A percentile compares a stretch with the other conserved stretches of the same genome.
Evolutionary conservation across 2,888 invertebrate genomes (phyloP).

Genomic region (Tiliacea aurago): DNA sequence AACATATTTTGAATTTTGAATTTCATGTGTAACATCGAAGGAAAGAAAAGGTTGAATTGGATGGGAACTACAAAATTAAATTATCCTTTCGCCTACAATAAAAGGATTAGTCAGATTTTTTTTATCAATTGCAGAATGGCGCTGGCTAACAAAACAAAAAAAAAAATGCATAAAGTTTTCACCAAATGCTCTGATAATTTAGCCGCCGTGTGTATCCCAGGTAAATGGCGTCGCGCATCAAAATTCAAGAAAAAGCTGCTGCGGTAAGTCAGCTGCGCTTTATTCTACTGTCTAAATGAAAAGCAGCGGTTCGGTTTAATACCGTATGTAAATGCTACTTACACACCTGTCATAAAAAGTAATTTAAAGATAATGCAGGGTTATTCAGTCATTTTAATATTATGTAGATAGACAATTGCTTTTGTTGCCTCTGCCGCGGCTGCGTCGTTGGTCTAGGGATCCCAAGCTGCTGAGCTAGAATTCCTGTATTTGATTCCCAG

Average conservation of each 20-base stretch:
- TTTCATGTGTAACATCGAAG: too few relatives aligned
- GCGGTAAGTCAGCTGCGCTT: slow-evolving; percentile 21
- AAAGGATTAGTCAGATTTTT: too few relatives aligned
- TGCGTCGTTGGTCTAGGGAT: neutral
- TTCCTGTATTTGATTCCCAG: neutral
- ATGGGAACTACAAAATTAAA: too few relatives aligned
- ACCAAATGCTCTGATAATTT: neutral
- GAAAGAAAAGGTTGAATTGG: too few relatives aligned
- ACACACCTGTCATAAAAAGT: slow-evolving; percentile 10
- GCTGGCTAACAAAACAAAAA: too few relatives aligned
- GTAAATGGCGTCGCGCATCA: slow-evolving; percentile 40
- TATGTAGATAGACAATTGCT: neutral
- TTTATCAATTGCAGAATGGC: too few relatives aligned
- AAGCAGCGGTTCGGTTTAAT: slow-evolving; percentile 10
- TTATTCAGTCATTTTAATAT: slow-evolving; percentile 5
- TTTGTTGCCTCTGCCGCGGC: too few relatives aligned
- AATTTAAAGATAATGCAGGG: neutral
- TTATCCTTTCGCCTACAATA: too few relatives aligned
- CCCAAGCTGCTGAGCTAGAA: neutral
- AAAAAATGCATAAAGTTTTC: too few relatives aligned
- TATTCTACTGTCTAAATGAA: slow-evolving; percentile 45
- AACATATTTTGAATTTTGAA: too few relatives aligned
- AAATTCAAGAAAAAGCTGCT: slow-evolving; percentile 55
- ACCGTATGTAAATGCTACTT: slow-evolving; percentile 46
- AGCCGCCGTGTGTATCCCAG: slow-evolving; percentile 30